phyloP scores from a whole-genome alignment of 2,113 vertebrate species.

The Rhinichthys klamathensis region DNA sequence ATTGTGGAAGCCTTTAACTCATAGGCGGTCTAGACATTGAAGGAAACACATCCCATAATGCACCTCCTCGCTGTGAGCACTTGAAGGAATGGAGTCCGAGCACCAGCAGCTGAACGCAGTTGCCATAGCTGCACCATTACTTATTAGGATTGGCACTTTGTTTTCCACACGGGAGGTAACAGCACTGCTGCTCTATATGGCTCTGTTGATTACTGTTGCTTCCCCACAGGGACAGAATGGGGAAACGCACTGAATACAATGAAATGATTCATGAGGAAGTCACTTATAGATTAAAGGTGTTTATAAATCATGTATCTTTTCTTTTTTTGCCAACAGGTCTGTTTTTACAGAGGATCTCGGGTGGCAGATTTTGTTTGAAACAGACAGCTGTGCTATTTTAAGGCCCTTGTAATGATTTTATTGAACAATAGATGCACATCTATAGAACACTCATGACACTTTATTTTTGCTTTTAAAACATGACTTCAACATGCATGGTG shows the following conservation, averaged over 20 bases:
- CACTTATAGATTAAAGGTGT: constrained; percentile 38
- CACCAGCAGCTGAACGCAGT: constrained; percentile 42
- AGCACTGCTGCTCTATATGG: constrained; percentile 45
- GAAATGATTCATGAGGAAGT: constrained; percentile 49
- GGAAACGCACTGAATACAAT: constrained; percentile 45
- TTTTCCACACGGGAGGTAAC: constrained; percentile 50
- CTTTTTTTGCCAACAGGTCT: background rate
- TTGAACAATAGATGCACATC: background rate
- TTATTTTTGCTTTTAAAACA: background rate
- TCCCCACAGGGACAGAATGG: constrained; percentile 17
- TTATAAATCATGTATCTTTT: constrained; percentile 32
- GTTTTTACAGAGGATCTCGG: constrained; percentile 18
- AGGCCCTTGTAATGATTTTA: background rate
- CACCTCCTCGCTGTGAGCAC: constrained; percentile 50
- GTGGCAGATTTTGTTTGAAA: background rate
- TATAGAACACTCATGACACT: background rate
- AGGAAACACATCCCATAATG: constrained; percentile 55
- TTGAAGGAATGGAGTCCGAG: constrained; percentile 46
- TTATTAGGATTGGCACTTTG: constrained; percentile 60
- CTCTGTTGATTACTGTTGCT: constrained; percentile 47
- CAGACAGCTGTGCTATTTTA: constrained; percentile 10
- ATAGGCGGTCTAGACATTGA: constrained; percentile 25
- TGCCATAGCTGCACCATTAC: constrained; percentile 54
- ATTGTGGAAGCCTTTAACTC: constrained; percentile 44
- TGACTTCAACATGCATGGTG: background rate